Evolutionary conservation across 1,140 invertebrate species (phyloP).

Genomic region (Mesaphorura yosii): DNA sequence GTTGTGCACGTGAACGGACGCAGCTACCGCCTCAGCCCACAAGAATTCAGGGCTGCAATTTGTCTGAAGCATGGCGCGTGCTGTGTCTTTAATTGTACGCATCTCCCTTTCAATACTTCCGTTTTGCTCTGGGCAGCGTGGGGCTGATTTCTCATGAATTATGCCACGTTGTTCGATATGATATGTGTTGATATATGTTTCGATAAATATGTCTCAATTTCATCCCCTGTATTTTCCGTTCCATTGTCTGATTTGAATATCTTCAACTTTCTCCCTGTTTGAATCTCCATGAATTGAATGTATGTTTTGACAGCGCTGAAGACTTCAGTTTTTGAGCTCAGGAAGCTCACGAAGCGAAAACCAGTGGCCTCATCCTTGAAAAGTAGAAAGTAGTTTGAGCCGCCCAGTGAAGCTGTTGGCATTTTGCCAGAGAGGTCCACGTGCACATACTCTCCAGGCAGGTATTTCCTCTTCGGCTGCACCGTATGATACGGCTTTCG

Average conservation of each 20-base stretch:
- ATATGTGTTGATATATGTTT: slow-evolving; percentile 23
- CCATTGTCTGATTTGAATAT: slow-evolving; percentile 39
- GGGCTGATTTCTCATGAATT: not conserved
- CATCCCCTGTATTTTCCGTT: too few species aligned
- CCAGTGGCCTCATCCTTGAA: slow-evolving; percentile 24
- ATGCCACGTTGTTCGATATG: not conserved
- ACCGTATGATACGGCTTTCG: not conserved
- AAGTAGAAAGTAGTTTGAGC: slow-evolving; percentile 13
- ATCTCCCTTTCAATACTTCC: slow-evolving; percentile 32
- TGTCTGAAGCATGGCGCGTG: slow-evolving; percentile 28
- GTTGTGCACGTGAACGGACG: slow-evolving; percentile 35
- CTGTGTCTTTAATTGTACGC: slow-evolving; percentile 29
- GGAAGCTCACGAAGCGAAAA: slow-evolving; percentile 18
- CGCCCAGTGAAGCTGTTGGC: slow-evolving; percentile 1
- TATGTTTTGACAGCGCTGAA: not conserved
- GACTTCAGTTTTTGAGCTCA: slow-evolving; percentile 25
- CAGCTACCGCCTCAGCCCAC: slow-evolving; percentile 32
- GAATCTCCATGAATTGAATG: slow-evolving; percentile 31
- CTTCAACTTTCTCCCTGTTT: slow-evolving; percentile 33
- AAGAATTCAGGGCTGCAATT: slow-evolving; percentile 16
- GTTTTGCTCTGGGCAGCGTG: slow-evolving; percentile 33
- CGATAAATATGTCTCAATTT: too few species aligned
- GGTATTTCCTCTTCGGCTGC: slow-evolving; percentile 8
- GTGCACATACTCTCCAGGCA: not conserved
- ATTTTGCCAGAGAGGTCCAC: not conserved